phyloP scores from a whole-genome alignment of 2,113 vertebrate species.

The Scolopax mira region DNA sequence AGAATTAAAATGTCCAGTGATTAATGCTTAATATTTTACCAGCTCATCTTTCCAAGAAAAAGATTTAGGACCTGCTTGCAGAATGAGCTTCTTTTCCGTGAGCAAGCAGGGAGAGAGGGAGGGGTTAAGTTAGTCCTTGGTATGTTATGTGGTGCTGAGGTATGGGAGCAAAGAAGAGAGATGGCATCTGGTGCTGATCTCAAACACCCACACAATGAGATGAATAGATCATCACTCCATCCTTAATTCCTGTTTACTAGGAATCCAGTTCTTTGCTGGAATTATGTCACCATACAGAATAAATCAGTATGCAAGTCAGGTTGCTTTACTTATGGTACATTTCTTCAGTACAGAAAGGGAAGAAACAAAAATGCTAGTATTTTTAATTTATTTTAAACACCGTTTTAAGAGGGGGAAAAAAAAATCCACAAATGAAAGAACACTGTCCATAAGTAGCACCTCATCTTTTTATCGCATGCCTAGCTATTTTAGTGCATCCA shows the following conservation, averaged over 20 bases:
- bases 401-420: not conserved
- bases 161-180: not conserved
- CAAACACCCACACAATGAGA: slow-evolving; percentile 24
- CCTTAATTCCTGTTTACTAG: slow-evolving; percentile 23
- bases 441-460: not conserved
- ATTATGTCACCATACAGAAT: not conserved
- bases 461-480: not conserved
- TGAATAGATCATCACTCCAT: not conserved
- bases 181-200: slow-evolving; percentile 46
- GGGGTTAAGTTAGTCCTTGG: not conserved
- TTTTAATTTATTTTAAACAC: not conserved
- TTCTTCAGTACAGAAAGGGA: not conserved
- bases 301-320: not conserved
- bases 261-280: slow-evolving; percentile 20
- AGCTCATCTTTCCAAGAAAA: not conserved
- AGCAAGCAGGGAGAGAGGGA: not conserved
- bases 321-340: not conserved
- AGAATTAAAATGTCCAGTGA: not conserved
- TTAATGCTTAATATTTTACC: not conserved
- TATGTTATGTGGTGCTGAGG: not conserved
- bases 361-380: not conserved
- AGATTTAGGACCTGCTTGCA: not conserved
- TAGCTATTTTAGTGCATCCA: not conserved
- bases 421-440: not conserved
- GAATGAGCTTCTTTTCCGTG: not conserved